Evolutionary conservation across 2,888 invertebrate genomes (phyloP).

Genomic region (Stenoptilia bipunctidactyla): DNA sequence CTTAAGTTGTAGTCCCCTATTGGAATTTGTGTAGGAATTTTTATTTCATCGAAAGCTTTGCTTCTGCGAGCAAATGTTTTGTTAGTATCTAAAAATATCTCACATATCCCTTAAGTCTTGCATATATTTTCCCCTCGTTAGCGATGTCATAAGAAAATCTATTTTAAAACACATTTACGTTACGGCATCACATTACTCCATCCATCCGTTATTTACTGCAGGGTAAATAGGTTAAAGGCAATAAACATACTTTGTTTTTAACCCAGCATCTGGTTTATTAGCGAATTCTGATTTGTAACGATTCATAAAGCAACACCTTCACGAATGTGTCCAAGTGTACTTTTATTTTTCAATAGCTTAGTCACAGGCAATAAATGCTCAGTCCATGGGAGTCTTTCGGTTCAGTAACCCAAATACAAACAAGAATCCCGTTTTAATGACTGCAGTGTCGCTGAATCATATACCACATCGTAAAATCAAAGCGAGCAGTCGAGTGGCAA

Average conservation of each 20-base stretch:
- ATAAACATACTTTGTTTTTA: too few relatives aligned
- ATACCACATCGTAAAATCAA: conserved; percentile 41
- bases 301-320: too few relatives aligned
- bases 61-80: conserved; percentile 21
- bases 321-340: too few relatives aligned
- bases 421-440: conserved; percentile 36
- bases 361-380: conserved; percentile 24
- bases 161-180: conserved; percentile 1
- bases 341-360: conserved; percentile 22
- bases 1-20: too few relatives aligned
- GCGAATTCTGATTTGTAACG: too few relatives aligned
- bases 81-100: conserved; percentile 25
- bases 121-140: conserved; percentile 16
- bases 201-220: conserved; percentile 15
- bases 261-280: too few relatives aligned
- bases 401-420: conserved; percentile 27
- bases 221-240: conserved; percentile 7
- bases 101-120: conserved; percentile 15
- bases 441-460: conserved; percentile 47
- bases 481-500: conserved; percentile 34
- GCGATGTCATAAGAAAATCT: conserved; percentile 4
- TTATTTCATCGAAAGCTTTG: too few relatives aligned
- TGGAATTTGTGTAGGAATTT: too few relatives aligned
- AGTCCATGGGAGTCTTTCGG: conserved; percentile 18
- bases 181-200: neutral